Evolutionary conservation across 1,140 invertebrate genomes (phyloP).

Genomic region (Venustaconcha ellipsiformis): DNA sequence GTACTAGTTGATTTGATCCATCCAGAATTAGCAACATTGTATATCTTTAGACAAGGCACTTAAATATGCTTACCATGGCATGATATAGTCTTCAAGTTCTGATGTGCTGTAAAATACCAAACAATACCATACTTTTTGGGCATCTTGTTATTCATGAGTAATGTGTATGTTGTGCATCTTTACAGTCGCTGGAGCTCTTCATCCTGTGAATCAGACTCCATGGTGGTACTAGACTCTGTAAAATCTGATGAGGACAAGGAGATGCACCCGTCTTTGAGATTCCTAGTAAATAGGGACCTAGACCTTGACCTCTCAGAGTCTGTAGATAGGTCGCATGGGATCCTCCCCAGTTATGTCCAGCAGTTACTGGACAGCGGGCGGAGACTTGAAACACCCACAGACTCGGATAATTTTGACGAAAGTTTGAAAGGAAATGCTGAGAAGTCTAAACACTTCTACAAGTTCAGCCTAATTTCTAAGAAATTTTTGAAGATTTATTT

Average conservation of each 20-base stretch:
- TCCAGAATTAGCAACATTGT: too few species aligned
- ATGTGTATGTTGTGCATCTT: constrained; percentile 7
- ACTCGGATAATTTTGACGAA: constrained; percentile 57
- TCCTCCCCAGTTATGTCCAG: constrained; percentile 39
- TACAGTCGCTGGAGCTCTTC: constrained; percentile 35
- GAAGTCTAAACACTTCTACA: constrained; percentile 84
- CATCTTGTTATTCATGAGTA: too few species aligned
- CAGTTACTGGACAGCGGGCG: constrained; percentile 47
- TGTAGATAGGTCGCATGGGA: constrained; percentile 10
- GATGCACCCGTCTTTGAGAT: not conserved
- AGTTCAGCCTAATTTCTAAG: constrained; percentile 82
- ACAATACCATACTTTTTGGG: too few species aligned
- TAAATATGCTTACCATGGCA: too few species aligned
- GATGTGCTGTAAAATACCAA: too few species aligned
- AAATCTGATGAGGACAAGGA: constrained; percentile 54
- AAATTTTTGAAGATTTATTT: constrained; percentile 78
- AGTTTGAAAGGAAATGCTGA: constrained; percentile 67
- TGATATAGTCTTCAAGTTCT: too few species aligned
- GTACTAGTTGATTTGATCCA: too few species aligned
- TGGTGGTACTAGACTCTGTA: constrained; percentile 75
- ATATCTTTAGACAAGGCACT: too few species aligned
- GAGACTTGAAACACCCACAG: constrained; percentile 44
- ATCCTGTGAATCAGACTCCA: constrained; percentile 74
- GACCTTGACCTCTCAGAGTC: constrained; percentile 30
- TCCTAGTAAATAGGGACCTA: constrained; percentile 9